Evolutionary conservation across 2,888 invertebrate species (phyloP), one percentile per base, ranked within the genome.

Genomic region (Pollenia angustigena): DNA sequence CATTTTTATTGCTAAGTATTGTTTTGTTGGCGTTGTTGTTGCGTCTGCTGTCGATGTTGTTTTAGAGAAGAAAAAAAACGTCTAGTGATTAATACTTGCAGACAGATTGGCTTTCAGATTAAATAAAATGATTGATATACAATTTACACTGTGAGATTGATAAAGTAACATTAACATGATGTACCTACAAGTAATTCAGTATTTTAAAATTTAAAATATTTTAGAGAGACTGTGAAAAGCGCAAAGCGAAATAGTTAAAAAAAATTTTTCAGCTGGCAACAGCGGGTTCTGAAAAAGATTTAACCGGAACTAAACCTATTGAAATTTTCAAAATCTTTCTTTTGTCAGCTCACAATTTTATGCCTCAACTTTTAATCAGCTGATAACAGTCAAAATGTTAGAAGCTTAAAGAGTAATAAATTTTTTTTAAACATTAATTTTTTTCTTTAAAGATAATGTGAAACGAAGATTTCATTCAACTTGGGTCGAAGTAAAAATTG

Each of bases 41-140:
- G 32, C 32, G 32, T 16, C 18, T 18, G 58, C 14, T 58, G 32
- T 40, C 12, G 14, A 7, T 58, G 32, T 58, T 58, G 32, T 58
- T 40, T 11, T 7, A 23, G 12, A 23, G 11, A 58, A 12, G 12
- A 7, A 58, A 58, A 56, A 23, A 32, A 56, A 18, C 18, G 58
- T n/a, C 32, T 58, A 40, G 58, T 64, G 64, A 64, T 64, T 64
- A 64, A 64, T 64, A 64, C 14, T 46, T 64, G 64, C 46, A 64
- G 64, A 64, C 64, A 64, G 64, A 64, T 64, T 64, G 64, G 18
- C 64, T 44, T 64, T 64, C 23, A 46, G 64, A 64, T 64, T 64
- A 64, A 64, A 64, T 23, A 46, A 40, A 58, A 58, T 58, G 58
- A 58, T 58, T 58, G 58, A 58, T 58, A 40, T 58, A 40, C 58